Conservation (phyloP, 2,113 vertebrate genomes). For the Leptosomus discolor region DNA sequence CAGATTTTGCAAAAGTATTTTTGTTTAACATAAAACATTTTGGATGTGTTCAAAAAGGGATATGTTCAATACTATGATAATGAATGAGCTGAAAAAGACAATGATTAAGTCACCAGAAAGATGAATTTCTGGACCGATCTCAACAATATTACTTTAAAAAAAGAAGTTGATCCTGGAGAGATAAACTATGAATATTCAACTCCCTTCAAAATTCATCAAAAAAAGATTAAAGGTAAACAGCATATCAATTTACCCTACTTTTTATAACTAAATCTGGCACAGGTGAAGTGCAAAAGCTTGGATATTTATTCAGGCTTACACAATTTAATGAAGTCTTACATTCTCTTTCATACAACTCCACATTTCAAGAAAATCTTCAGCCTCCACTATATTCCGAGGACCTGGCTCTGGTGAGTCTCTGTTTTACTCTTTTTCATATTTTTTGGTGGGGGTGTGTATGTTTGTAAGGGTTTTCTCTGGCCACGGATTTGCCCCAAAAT, state of each 20-base stretch:
- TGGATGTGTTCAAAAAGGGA: not conserved
- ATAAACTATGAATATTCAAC: not conserved
- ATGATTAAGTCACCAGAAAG: not conserved
- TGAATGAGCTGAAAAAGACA: not conserved
- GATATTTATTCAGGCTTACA: not conserved
- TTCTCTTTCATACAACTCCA: not conserved
- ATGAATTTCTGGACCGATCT: not conserved
- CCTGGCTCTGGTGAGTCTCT: not conserved
- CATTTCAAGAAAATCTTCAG: not conserved
- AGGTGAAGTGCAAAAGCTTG: not conserved
- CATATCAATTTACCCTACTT: not conserved
- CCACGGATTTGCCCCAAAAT: not conserved
- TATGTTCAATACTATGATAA: not conserved
- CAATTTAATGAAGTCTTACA: not conserved
- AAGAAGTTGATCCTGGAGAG: not conserved
- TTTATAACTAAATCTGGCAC: not conserved
- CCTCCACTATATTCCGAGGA: not conserved
- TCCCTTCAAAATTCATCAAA: not conserved
- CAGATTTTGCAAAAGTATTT: not conserved
- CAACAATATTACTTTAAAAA: not conserved
- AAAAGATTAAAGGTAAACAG: not conserved
- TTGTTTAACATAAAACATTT: not conserved
- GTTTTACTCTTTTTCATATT: not conserved
- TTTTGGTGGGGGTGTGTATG: not conserved
- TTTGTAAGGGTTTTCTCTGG: not conserved